A percentile compares a stretch with the other conserved stretches of the same genome.
Conservation (phyloP, 1,140 invertebrate species). For the Adelges cooleyi region DNA sequence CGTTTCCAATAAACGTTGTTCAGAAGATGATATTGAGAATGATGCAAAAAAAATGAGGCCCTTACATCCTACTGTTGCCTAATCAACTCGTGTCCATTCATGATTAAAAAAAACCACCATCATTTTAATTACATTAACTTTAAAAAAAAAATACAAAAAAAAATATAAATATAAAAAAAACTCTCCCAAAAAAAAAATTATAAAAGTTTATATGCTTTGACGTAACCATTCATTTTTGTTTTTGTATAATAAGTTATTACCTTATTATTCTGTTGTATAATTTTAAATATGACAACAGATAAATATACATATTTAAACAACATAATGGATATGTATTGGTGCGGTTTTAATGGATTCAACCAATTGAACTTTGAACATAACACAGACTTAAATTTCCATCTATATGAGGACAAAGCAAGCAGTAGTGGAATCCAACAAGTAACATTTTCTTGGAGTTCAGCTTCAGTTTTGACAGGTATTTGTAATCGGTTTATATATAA, state of each 20-base stretch:
- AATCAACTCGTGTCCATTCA: background rate
- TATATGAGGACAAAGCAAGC: background rate
- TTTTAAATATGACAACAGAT: conserved; percentile 13
- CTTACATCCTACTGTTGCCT: conserved; percentile 20
- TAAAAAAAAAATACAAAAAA: background rate
- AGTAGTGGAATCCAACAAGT: background rate
- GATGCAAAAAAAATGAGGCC: conserved; percentile 15
- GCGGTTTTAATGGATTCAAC: conserved; percentile 23
- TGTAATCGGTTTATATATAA: no score
- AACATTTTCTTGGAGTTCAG: conserved; percentile 23
- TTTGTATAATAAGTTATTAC: conserved; percentile 23
- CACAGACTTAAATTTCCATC: background rate
- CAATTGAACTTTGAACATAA: conserved; percentile 10
- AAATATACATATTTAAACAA: conserved; percentile 27
- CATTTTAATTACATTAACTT: conserved; percentile 1
- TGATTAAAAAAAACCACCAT: background rate
- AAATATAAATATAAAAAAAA: background rate
- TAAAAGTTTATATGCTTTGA: conserved; percentile 9
- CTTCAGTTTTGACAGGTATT: conserved; percentile 23
- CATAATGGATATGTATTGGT: conserved; percentile 21
- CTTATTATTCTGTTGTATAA: conserved; percentile 1
- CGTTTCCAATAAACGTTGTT: background rate
- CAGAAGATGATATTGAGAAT: conserved; percentile 1
- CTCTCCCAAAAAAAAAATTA: background rate
- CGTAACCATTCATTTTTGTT: background rate